A percentile compares a stretch with the other conserved stretches of the same genome.
Conservation (phyloP, 2,113 vertebrate species). For the Australoheros scitulus region DNA sequence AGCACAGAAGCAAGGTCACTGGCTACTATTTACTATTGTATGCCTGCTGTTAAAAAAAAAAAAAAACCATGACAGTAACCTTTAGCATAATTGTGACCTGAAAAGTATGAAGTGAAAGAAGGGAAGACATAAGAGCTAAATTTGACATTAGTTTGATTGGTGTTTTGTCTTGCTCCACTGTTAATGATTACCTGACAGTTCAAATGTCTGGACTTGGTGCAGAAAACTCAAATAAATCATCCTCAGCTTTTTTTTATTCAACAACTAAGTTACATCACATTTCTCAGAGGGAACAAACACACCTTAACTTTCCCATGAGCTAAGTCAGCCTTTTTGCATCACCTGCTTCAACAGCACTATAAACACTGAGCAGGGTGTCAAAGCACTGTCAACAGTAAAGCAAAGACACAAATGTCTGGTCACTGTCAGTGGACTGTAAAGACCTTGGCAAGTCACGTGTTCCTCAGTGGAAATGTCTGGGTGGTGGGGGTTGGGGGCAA, state of each 20-base stretch:
- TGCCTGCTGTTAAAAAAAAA: neutral
- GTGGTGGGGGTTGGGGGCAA: neutral
- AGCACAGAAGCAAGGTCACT: neutral
- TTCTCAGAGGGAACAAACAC: neutral
- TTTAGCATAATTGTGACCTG: neutral
- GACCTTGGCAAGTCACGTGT: conserved; percentile 16
- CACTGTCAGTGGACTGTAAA: neutral
- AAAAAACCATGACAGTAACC: neutral
- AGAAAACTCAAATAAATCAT: neutral
- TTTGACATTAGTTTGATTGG: neutral
- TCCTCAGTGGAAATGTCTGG: neutral
- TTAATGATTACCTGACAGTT: conserved; percentile 30
- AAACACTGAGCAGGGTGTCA: neutral
- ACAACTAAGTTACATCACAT: neutral
- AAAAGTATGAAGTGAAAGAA: neutral
- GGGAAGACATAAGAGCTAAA: neutral
- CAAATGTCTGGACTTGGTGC: neutral
- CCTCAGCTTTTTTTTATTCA: neutral
- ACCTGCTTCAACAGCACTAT: neutral
- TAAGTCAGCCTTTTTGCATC: neutral
- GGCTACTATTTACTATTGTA: neutral
- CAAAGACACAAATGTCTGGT: neutral
- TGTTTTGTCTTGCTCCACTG: neutral
- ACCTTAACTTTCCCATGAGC: neutral
- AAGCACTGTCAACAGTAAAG: neutral